phyloP scores from a whole-genome alignment of 2,797 vertebrate genomes.

The Antennarius maculatus region DNA sequence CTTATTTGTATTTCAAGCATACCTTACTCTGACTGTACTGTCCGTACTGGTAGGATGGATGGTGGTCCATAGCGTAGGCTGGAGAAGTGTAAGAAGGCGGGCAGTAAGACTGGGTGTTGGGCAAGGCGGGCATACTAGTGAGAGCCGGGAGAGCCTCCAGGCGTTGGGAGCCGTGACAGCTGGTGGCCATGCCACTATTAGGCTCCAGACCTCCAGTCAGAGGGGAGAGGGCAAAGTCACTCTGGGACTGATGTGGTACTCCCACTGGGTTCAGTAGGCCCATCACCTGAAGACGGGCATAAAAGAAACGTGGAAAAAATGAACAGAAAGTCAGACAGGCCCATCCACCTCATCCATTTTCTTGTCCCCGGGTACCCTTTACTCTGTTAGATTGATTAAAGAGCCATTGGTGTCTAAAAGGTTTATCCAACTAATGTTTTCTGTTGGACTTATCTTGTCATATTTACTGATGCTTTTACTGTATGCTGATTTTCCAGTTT shows the following conservation, averaged over 20 bases:
- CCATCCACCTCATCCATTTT: constrained; percentile 34
- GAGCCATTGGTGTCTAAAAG: constrained; percentile 47
- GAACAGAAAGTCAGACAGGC: background rate
- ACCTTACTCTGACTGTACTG: constrained; percentile 99
- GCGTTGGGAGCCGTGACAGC: constrained; percentile 93
- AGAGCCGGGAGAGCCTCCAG: constrained; percentile 89
- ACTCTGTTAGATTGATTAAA: constrained; percentile 63
- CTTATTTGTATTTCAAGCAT: constrained; percentile 5
- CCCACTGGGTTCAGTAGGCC: constrained; percentile 95
- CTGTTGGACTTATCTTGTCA: constrained; percentile 31
- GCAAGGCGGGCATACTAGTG: constrained; percentile 82
- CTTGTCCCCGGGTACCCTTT: constrained; percentile 74
- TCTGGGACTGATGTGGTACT: constrained; percentile 96
- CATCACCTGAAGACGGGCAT: constrained; percentile 88
- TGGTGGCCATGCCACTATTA: constrained; percentile 91
- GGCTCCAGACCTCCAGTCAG: constrained; percentile 95
- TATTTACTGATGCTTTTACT: no score
- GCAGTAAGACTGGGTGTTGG: constrained; percentile 96
- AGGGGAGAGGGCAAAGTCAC: constrained; percentile 95
- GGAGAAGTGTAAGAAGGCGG: constrained; percentile 93
- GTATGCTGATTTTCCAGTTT: no score
- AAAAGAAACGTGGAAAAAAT: background rate
- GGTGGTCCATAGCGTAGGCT: constrained; percentile 95
- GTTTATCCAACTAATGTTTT: constrained; percentile 12
- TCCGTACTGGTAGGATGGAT: constrained; percentile 95